Evolutionary conservation across 2,113 vertebrate genomes (phyloP), one percentile per base, ranked within the genome.

Genomic region (Rissa tridactyla): DNA sequence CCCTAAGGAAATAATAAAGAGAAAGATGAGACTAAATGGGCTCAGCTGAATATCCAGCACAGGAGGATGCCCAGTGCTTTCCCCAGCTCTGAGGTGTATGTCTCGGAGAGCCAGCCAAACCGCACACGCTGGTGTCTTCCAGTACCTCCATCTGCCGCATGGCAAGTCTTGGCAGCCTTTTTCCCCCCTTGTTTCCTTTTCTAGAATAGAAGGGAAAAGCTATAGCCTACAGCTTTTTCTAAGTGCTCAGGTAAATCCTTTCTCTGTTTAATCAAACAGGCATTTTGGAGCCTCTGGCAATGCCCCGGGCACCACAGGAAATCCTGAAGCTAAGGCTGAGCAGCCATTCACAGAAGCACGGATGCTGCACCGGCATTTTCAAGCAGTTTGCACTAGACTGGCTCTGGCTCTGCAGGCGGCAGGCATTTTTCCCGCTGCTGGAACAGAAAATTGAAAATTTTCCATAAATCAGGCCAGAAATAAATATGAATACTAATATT

Each of bases 1-100:
- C 18, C 68, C 85, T 49, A 62, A 86, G 78, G 83, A 96, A 95
- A 92, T 78, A 94, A 86, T 71, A 76, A 82, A 34, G 87, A 71
- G 42, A 88, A 96, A 91, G 69, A 76, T 64, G 70, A 89, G 44
- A 64, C 65, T 82, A 60, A 89, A 71, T 38, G 78, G 65, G 66
- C 34, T 79, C 52, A 76, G 38, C 5, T 68, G 64, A 89, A 71
- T 70, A 68, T 38, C 42, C 64, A 84, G 44, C 44, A 68, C 13
- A 51, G 26, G 26, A 92, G 42, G 55, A 85, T 86, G 38, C n/a
- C 60, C 65, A 27, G 44, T 2, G 3, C 51, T 86, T 68, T 75
- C 55, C 34, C 60, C 6, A 0, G 42, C 36, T 88, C 61, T 6
- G 16, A 71, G 64, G 62, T 20, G 34, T 34, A 47, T 1, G 0